Conservation (phyloP, 35 echinoderm and acorn worm species). For the Nesometra sesokonis region DNA sequence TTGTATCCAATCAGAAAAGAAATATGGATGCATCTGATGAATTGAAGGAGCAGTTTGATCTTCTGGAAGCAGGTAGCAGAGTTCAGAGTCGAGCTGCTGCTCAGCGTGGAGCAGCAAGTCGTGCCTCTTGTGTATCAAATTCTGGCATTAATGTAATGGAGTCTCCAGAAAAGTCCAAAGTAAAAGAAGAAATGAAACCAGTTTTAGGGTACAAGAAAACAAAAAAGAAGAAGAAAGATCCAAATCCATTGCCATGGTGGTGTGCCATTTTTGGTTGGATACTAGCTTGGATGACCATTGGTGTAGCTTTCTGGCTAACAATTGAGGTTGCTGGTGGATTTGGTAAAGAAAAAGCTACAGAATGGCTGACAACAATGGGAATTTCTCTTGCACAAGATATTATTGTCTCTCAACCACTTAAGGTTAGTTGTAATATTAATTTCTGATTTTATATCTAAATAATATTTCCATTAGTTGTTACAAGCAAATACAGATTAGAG, state of each 20-base stretch:
- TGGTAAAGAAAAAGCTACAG: constrained; percentile 70
- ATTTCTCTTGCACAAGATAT: constrained; percentile 81
- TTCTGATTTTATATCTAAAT: too few relatives aligned
- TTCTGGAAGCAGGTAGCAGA: constrained; percentile 51
- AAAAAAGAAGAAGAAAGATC: constrained; percentile 67
- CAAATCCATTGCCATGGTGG: constrained; percentile 73
- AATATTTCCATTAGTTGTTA: too few relatives aligned
- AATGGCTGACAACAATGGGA: constrained; percentile 71
- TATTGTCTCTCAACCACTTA: constrained; percentile 82
- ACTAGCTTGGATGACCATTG: constrained; percentile 48
- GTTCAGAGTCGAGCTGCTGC: constrained; percentile 5
- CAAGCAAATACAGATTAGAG: too few relatives aligned
- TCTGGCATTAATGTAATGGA: background rate
- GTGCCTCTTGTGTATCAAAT: background rate
- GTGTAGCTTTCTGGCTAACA: constrained; percentile 61
- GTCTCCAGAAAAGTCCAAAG: background rate
- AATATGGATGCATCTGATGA: constrained; percentile 75
- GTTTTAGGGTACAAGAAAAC: constrained; percentile 74
- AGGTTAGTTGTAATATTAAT: constrained; percentile 21
- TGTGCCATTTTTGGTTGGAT: constrained; percentile 59
- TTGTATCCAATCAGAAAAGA: constrained; percentile 37
- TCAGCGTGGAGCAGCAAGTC: background rate
- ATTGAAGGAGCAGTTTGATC: constrained; percentile 61
- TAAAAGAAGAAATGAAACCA: constrained; percentile 28
- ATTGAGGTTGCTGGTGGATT: constrained; percentile 77